Base-by-base conservation (phyloP, 1,140 invertebrate species). In the Pollicipes pollicipes region DNA sequence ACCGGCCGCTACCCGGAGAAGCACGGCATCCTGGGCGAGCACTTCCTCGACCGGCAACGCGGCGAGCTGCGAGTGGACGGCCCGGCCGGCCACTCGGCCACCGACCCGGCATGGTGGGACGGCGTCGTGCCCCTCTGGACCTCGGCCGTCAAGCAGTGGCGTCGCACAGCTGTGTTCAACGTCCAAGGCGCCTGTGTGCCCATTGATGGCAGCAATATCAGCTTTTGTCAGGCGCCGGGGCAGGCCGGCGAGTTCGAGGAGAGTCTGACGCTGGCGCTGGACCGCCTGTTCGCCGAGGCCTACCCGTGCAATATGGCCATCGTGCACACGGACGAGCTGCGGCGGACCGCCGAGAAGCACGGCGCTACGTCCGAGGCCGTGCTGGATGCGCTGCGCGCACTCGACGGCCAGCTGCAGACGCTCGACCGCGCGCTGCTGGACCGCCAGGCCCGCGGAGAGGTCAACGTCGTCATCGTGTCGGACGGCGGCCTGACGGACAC, bases 401-500 rank as follows among this genome's bases (percentile, higher is more conserved):
- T 66, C 3, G 64, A 66, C 64, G 6, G 28, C 8, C 64, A 29
- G 8, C 28, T 66, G 64, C 64, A 29, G 28, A 21, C 10, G 8
- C 64, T 66, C 10, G 64, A 66, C 64, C 28, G 27, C 3, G 10
- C 10, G 64, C 45, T 58, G 45, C 8, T 24, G 45, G 28, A 1
- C 8, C 2, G 27, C 24, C 27, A 27, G 64, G 64, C 64, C 24
- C n/a, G n/a, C 3, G 64, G 26, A 8, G 10, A 10, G 3, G 27
- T 66, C 10, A 66, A 66, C 64, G 3, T 66, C 3, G 64, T 66
- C 3, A 29, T 66, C n/a, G 64, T 66, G 2, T 66, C 64, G 8
- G 64, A 66, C 28, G 64, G 64, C n/a, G 64, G 64, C n/a, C 64
- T 66, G n/a, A 66, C 64, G 1, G 64, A 66, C 64, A 66, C 64